A percentile compares a stretch with the other conserved stretches of the same genome.
Conservation (phyloP, 1,140 invertebrate genomes). For the Penaeus japonicus region DNA sequence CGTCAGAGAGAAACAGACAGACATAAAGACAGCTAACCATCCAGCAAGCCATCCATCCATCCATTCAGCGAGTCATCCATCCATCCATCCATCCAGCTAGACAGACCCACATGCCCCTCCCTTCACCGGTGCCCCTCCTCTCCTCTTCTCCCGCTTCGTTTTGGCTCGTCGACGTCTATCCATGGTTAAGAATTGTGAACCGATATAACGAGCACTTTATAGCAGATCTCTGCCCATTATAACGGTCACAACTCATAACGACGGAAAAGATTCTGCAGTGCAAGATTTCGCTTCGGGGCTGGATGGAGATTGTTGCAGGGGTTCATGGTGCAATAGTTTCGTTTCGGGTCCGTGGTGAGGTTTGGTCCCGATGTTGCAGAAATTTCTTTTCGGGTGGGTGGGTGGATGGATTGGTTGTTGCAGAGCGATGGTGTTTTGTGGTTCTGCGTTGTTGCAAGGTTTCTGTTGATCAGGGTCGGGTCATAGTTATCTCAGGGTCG, state of each 20-base stretch:
- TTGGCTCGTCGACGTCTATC: constrained; percentile 31
- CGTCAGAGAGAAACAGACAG: not conserved
- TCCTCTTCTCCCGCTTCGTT: not conserved
- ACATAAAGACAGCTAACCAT: not conserved
- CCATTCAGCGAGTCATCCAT: not conserved
- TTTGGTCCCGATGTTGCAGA: no score
- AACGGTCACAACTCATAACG: constrained; percentile 56
- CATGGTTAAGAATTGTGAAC: constrained; percentile 57
- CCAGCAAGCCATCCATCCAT: not conserved
- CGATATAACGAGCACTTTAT: constrained; percentile 51
- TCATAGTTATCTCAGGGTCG: no score
- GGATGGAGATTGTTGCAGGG: no score
- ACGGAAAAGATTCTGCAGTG: constrained; percentile 15
- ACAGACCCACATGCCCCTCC: not conserved
- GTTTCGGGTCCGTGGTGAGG: no score
- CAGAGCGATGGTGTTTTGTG: no score
- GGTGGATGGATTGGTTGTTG: no score
- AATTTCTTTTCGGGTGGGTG: no score
- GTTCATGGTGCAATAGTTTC: no score
- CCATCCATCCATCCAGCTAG: no score
- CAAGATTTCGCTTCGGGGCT: no score
- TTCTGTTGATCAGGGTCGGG: no score
- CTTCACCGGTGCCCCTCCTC: not conserved
- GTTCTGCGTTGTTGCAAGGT: no score
- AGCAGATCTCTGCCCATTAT: constrained; percentile 47